These are phyloP conservation scores for Todiramphus chloris DNA, from an alignment of 2,113 vertebrate species.

Conservation along the genomic window DNA sequence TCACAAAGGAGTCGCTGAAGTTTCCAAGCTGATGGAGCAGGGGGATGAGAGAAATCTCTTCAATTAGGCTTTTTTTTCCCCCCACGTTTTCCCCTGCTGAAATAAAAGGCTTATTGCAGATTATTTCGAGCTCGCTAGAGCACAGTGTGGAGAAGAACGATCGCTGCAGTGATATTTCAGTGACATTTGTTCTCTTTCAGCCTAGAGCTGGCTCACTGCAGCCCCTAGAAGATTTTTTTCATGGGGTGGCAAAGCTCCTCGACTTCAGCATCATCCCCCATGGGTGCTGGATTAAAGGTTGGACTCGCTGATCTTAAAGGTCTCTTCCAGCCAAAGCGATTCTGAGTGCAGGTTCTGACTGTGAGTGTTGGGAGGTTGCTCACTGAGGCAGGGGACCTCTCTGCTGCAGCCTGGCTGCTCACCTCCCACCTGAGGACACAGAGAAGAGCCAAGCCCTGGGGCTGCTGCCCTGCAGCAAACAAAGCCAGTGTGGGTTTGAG, in stretches of 20 bases:
- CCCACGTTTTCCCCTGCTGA: neutral
- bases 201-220: neutral
- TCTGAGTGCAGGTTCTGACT: too few relatives aligned
- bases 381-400: neutral
- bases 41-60: neutral
- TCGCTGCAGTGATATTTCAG: neutral
- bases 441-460: neutral
- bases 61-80: neutral
- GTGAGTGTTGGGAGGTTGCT: neutral
- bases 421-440: rapidly evolving
- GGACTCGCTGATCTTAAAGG: neutral
- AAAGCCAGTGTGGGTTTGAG: neutral
- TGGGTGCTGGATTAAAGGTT: neutral
- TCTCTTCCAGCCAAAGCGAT: neutral
- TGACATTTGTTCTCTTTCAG: neutral
- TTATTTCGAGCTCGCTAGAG: neutral
- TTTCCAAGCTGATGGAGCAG: neutral
- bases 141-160: neutral
- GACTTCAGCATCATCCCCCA: rapidly evolving
- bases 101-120: neutral
- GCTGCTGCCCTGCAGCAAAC: neutral
- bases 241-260: neutral
- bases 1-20: neutral
- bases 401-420: neutral
- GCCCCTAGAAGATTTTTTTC: neutral